Evolutionary conservation across 2,888 invertebrate species (phyloP).

Genomic region (Glaucopsyche alexis): DNA sequence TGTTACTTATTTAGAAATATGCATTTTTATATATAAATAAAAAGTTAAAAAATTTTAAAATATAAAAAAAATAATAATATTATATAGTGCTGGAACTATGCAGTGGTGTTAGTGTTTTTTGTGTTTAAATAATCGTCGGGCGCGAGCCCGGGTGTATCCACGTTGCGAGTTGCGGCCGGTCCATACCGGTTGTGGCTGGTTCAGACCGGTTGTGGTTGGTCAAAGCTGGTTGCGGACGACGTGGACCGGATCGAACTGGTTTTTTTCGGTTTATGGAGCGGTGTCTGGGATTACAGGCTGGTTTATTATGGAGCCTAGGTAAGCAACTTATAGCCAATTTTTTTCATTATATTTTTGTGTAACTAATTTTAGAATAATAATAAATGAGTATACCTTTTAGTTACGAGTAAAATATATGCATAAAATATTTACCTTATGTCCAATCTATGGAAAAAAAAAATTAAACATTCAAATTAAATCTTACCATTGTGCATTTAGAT

Average conservation of each 20-base stretch:
- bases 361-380: too few species aligned
- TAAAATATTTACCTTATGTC: too few species aligned
- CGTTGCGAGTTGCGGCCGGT: slow-evolving; percentile 28
- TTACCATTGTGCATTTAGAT: too few species aligned
- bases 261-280: slow-evolving; percentile 32
- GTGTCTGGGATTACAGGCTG: slow-evolving; percentile 52
- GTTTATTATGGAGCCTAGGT: slow-evolving; percentile 58
- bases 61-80: slow-evolving; percentile 36
- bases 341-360: background rate
- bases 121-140: slow-evolving; percentile 35
- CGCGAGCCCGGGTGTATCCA: slow-evolving; percentile 35
- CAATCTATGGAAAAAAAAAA: too few species aligned
- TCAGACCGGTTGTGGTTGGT: slow-evolving; percentile 31
- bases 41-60: slow-evolving; percentile 41
- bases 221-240: slow-evolving; percentile 33
- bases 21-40: slow-evolving; percentile 44
- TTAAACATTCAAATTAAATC: too few species aligned
- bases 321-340: slow-evolving; percentile 38
- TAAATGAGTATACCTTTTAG: too few species aligned
- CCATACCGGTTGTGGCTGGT: slow-evolving; percentile 34
- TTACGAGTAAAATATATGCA: too few species aligned
- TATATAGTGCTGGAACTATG: slow-evolving; percentile 36
- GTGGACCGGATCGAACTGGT: slow-evolving; percentile 23
- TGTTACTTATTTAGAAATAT: slow-evolving; percentile 42
- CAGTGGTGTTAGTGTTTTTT: slow-evolving; percentile 36